phyloP scores from a whole-genome alignment of 2,797 vertebrate genomes.

The Psittacula echo region DNA sequence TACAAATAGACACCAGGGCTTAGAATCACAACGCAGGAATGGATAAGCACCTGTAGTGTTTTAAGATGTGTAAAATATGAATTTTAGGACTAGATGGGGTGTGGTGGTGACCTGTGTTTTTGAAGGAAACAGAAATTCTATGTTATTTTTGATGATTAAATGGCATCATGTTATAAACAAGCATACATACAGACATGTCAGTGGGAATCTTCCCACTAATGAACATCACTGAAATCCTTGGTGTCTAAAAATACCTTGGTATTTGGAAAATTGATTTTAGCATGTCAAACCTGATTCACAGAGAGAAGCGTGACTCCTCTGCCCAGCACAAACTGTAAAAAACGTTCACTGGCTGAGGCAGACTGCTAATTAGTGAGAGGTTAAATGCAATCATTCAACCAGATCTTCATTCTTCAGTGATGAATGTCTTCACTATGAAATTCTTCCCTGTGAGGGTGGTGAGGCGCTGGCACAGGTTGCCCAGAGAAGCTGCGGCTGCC shows the following conservation, averaged over 20 bases:
- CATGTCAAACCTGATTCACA: background rate
- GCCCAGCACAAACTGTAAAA: background rate
- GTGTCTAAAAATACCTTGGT: background rate
- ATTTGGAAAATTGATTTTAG: background rate
- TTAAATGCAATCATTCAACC: background rate
- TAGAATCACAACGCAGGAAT: background rate
- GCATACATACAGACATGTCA: background rate
- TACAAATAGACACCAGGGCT: constrained; percentile 38
- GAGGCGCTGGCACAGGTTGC: background rate
- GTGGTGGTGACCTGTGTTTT: background rate
- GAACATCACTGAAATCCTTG: background rate
- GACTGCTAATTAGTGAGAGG: constrained; percentile 21
- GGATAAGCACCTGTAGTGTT: background rate
- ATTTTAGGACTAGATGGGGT: background rate
- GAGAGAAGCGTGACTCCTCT: background rate
- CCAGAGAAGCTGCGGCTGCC: background rate
- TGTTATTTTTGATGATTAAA: background rate
- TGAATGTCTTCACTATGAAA: background rate
- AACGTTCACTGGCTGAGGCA: background rate
- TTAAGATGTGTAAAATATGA: background rate
- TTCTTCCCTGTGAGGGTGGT: background rate
- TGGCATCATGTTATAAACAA: background rate
- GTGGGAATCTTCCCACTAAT: background rate
- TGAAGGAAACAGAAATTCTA: background rate
- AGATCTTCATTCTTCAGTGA: background rate